phyloP scores from a whole-genome alignment of 2,113 vertebrate species.

The Acinonyx jubatus region DNA sequence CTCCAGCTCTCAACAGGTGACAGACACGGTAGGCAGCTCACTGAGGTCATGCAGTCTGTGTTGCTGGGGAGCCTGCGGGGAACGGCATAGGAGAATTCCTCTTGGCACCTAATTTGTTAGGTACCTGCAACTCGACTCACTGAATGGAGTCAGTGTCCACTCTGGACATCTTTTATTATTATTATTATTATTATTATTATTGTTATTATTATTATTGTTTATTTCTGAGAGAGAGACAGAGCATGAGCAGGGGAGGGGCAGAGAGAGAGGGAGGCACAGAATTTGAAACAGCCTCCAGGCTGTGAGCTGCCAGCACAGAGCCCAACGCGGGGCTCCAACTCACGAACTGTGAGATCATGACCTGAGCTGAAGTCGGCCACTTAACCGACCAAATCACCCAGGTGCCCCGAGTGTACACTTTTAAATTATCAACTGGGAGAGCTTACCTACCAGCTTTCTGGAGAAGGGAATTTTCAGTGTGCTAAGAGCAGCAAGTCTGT shows the following conservation, averaged over 20 bases:
- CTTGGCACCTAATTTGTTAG: not conserved
- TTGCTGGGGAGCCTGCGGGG: not conserved
- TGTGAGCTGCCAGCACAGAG: too few species aligned
- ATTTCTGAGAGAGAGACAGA: too few species aligned
- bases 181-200: too few species aligned
- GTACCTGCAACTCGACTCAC: not conserved
- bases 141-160: not conserved
- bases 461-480: not conserved
- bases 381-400: too few species aligned
- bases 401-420: too few species aligned
- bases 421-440: not conserved
- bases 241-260: too few species aligned
- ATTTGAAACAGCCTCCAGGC: too few species aligned
- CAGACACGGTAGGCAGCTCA: not conserved
- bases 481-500: not conserved
- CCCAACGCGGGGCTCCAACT: too few species aligned
- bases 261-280: too few species aligned
- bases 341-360: too few species aligned
- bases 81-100: not conserved
- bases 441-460: not conserved
- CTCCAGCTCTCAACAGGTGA: not conserved
- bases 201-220: too few species aligned
- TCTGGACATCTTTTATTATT: not conserved
- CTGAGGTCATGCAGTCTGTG: not conserved
- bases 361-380: too few species aligned